Conservation (phyloP, 2,797 vertebrate genomes). For the Arnoldichthys spilopterus region DNA sequence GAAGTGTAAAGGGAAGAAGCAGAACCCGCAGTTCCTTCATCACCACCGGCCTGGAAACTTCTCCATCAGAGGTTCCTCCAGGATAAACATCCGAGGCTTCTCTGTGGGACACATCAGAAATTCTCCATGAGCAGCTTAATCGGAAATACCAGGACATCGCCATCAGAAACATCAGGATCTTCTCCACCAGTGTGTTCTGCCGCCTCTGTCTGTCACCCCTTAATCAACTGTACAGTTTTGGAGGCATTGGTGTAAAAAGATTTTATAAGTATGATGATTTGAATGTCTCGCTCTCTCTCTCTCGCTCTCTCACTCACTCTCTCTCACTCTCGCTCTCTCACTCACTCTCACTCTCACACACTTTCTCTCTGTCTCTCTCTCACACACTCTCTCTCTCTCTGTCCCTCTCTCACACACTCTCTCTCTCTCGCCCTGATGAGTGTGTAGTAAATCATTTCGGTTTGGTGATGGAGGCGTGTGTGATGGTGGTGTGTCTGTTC, state of each 20-base stretch:
- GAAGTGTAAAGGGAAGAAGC: constrained; percentile 64
- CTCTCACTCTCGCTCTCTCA: too few species aligned
- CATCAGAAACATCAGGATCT: not conserved
- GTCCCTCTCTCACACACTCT: constrained; percentile 17
- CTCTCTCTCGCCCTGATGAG: not conserved
- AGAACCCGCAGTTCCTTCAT: not conserved
- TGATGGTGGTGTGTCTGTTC: constrained; percentile 20
- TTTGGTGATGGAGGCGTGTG: constrained; percentile 30
- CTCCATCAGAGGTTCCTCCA: not conserved
- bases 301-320: too few species aligned
- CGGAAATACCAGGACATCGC: not conserved
- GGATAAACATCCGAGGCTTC: not conserved
- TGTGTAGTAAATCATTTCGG: constrained; percentile 36
- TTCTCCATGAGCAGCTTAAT: not conserved
- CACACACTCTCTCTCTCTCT: constrained; percentile 15
- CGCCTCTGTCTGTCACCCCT: not conserved
- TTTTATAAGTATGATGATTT: constrained; percentile 57
- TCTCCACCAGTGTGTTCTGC: not conserved
- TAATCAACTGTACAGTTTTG: constrained; percentile 55
- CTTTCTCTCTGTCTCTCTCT: constrained; percentile 62
- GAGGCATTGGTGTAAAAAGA: constrained; percentile 64
- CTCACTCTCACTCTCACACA: too few species aligned
- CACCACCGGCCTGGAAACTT: not conserved
- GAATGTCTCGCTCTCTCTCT: too few species aligned
- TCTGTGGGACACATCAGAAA: not conserved